Base-by-base conservation (phyloP, 2,113 vertebrate genomes). In the Chloropsis hardwickii region DNA sequence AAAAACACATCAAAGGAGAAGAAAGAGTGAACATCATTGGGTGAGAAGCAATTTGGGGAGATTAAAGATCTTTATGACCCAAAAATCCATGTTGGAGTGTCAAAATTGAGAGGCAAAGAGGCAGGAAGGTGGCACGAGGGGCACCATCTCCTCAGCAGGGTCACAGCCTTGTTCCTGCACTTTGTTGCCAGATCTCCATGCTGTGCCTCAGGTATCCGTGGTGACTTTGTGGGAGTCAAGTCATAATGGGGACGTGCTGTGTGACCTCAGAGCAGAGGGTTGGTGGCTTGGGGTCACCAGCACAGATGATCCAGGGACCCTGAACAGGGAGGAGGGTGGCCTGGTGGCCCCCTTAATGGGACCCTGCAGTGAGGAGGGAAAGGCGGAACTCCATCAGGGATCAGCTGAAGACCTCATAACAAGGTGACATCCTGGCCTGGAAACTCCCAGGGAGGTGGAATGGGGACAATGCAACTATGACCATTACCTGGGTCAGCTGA, bases 91-190 rank as follows among this genome's bases (percentile, higher is more conserved):
- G 17, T 10, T 58, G 25, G 29, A 62, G 27, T 21, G 33, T 56
- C 4, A 0, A 14, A 24, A 31, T 0, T 27, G 5, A 21, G n/a
- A 53, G 18, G 3, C 9, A 62, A 13, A 69, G 20, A 45, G 6
- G 45, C n/a, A 15, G 29, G 48, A 89, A 22, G 29, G 48, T 56
- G 54, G 37, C 15, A 47, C 16, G 14, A 35, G 19, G 35, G 18
- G 16, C 29, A 51, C 7, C 3, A 10, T 17, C 22, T 31, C 24
- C 23, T 35, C 11, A 69, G 23, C 25, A 50, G 33, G 19, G 51
- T 62, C 39, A 11, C 5, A 17, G 39, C 31, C 4, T 56, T 6
- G 3, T 29, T 61, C 45, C 84, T 50, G 14, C 16, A 11, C 10
- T 16, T 37, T 8, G 8, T 90, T n/a, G 18, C 13, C 9, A 6